Percentiles rank a stretch among this genome's conserved stretches.
Evolutionary conservation across 1,140 invertebrate species (phyloP).

Genomic region (Philopotamus ludificatus): DNA sequence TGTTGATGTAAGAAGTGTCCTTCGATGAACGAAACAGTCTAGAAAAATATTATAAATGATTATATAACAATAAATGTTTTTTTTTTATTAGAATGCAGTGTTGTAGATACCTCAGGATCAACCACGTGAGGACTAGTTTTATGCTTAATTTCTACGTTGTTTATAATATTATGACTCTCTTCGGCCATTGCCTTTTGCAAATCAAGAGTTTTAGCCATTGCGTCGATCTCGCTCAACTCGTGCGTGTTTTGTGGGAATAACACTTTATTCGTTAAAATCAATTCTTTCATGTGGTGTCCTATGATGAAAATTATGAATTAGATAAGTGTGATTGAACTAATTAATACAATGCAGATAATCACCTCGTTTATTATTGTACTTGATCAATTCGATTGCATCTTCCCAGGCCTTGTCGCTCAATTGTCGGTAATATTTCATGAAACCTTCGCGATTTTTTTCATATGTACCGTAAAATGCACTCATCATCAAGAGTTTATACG

Average conservation of each 20-base stretch:
- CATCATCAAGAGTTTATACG: constrained; percentile 72
- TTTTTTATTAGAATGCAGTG: neutral
- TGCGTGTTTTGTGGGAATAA: neutral
- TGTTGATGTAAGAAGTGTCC: constrained; percentile 72
- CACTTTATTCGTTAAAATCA: neutral
- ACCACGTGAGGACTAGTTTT: neutral
- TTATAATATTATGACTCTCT: neutral
- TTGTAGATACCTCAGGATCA: neutral
- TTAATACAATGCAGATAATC: constrained; percentile 33
- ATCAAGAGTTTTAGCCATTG: neutral
- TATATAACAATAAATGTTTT: neutral
- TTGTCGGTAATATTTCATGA: constrained; percentile 70
- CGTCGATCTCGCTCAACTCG: neutral
- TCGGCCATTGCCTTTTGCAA: neutral
- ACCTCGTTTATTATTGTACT: constrained; percentile 74
- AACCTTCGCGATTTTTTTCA: constrained; percentile 72
- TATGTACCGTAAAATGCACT: constrained; percentile 77
- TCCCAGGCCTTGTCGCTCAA: constrained; percentile 74
- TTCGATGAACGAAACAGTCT: constrained; percentile 70
- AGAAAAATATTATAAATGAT: constrained; percentile 21
- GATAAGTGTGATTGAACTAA: constrained; percentile 9
- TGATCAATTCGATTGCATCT: constrained; percentile 70
- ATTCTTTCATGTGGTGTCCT: neutral
- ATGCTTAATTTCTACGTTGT: neutral
- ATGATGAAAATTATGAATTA: constrained; percentile 57